Conservation (phyloP, 1,140 invertebrate species). For the Thereuonema tuberculata region DNA sequence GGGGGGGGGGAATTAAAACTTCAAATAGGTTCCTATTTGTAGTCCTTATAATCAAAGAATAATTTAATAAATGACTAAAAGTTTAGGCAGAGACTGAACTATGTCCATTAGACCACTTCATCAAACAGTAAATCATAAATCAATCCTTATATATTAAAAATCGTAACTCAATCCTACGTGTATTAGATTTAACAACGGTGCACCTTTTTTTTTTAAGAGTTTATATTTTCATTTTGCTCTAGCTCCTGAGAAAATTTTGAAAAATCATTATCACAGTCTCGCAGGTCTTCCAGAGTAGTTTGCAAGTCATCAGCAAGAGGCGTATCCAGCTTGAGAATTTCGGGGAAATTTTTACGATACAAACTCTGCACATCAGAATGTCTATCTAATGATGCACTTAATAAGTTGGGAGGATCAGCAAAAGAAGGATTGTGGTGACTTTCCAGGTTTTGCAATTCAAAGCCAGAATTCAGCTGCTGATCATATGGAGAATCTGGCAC, state of each 20-base stretch:
- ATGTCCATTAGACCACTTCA: too few relatives aligned
- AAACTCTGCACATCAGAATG: background rate
- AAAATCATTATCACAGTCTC: conserved; percentile 24
- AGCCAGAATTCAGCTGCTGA: background rate
- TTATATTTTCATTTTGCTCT: conserved; percentile 6
- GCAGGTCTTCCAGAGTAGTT: conserved; percentile 21
- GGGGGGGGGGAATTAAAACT: too few relatives aligned
- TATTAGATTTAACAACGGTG: too few relatives aligned
- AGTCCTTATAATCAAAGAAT: too few relatives aligned
- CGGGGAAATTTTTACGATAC: background rate
- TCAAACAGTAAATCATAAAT: too few relatives aligned
- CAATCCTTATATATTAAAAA: too few relatives aligned
- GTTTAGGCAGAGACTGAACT: too few relatives aligned
- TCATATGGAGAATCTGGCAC: background rate
- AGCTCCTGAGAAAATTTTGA: conserved; percentile 21
- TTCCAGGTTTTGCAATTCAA: background rate
- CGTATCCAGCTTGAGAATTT: background rate
- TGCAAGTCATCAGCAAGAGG: conserved; percentile 21
- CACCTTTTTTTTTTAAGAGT: too few relatives aligned
- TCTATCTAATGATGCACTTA: background rate
- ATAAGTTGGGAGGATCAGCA: background rate
- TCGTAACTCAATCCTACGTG: too few relatives aligned
- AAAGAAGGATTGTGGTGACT: background rate
- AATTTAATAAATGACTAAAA: too few relatives aligned
- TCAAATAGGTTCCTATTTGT: too few relatives aligned